Evolutionary conservation across 2,888 invertebrate genomes (phyloP), one percentile per base, ranked within the genome.

Genomic region (Conchocele bisecta): DNA sequence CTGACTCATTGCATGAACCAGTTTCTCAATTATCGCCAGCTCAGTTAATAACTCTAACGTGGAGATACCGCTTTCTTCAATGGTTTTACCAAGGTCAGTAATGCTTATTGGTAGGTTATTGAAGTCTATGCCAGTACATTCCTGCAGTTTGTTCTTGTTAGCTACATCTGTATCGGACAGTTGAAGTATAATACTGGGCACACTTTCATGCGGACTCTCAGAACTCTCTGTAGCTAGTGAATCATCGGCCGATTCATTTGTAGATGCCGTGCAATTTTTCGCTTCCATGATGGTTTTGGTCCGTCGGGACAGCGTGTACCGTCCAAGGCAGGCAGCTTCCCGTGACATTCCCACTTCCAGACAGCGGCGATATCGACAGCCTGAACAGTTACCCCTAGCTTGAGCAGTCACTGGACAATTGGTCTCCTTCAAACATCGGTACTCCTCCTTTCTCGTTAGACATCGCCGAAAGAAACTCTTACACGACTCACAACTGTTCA

Each of bases 241-340:
- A 46, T 9, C 5, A 29, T 48, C 29, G 2, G 29, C n/a, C 6
- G 17, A 17, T 24, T 72, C 72, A 9, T 73, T 73, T 33, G 73
- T 77, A 13, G 77, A 72, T 50, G 73, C 77, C 77, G 70, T 77
- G 3, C n/a, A n/a, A 9, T 73, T 73, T 33, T 77, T 77, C 11
- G 77, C 77, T 50, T 77, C 77, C 77, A 73, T 77, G 3, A 77
- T 77, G 33, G 77, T 77, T 50, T 66, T 57, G 0, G 77, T 77
- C 17, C 77, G 22, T 3, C 77, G 22, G 11, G 77, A 69, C 15
- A 77, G 41, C 7, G 77, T 77, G 53, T 77, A 77, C 22, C 77
- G n/a, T 4, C 77, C 77, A 15, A 77, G 28, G 59, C 69, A 70
- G 7, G 77, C 77, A 11, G 69, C 70, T 33, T 77, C 77, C 44